Evolutionary conservation across 2,113 vertebrate genomes (phyloP).

Genomic region (Myotis brandtii): DNA sequence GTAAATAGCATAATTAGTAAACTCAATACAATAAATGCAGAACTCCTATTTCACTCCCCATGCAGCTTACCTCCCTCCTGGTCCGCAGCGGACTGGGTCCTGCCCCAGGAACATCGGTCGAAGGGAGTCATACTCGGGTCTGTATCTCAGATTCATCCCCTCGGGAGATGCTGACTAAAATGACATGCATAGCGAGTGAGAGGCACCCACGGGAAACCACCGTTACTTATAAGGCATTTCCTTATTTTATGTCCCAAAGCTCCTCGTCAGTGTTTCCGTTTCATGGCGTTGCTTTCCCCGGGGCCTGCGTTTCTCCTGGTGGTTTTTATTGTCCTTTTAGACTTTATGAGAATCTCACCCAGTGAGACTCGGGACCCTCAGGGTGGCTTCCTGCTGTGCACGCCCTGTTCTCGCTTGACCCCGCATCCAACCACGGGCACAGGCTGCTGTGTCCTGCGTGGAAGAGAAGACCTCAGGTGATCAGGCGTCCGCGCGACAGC

Average conservation of each 20-base stretch:
- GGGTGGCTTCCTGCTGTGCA: background rate
- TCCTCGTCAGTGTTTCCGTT: background rate
- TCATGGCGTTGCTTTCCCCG: background rate
- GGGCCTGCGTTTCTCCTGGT: background rate
- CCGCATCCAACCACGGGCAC: background rate
- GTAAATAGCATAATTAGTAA: slow-evolving; percentile 41
- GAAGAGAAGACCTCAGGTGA: background rate
- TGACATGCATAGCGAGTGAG: slow-evolving; percentile 4
- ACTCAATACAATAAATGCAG: background rate
- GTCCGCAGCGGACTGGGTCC: background rate
- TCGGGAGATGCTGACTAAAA: background rate
- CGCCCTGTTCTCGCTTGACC: background rate
- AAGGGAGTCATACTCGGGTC: background rate
- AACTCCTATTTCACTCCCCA: background rate
- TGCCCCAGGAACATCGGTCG: slow-evolving; percentile 27
- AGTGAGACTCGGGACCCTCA: background rate
- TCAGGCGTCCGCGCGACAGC: background rate
- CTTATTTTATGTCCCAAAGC: background rate
- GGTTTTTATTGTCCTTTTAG: background rate
- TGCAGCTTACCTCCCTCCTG: background rate
- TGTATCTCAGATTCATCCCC: slow-evolving; percentile 7
- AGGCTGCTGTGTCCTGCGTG: background rate
- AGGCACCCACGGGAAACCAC: background rate
- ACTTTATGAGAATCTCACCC: background rate
- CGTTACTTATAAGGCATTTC: slow-evolving; percentile 3